Base-by-base conservation (phyloP, 2,888 invertebrate species). In the Hetaerina titia region DNA sequence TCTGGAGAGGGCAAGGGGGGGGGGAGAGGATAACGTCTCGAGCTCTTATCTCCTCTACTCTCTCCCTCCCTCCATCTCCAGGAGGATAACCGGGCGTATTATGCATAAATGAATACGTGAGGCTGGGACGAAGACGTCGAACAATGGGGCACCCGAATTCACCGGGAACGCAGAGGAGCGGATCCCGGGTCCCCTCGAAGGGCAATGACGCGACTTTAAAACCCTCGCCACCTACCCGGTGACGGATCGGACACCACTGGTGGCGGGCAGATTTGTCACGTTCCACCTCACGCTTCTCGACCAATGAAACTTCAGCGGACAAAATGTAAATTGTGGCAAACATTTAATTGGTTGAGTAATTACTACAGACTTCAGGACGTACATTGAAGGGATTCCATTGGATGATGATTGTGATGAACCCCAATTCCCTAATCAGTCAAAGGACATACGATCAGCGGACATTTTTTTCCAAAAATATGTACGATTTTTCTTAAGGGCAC, bases 51-150 rank as follows among this genome's bases (percentile, higher is more conserved):
- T 81, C 31, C 81, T 13, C 81, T 22, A 19, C 69, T n/a, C 69
- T 22, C 69, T n/a, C 69, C n/a, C 69, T 69, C 69, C 69, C 69
- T 19, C 63, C 63, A 11, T 11, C 63, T 63, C 15, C 63, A 63
- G 81, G 81, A 22, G 25, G 31, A 81, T 81, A 81, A 81, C 81
- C 81, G 81, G 81, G 81, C 81, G 81, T 22, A 81, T 81, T 81
- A 25, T 81, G 81, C 81, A 81, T 81, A 81, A 31, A 81, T 81
- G 81, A 81, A 81, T 81, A 81, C 81, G 81, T 81, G 81, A 81
- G 81, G 31, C 7, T 5, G 69, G 22, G 81, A 81, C 4, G 31
- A 19, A 9, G 81, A 11, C 7, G 31, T 25, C 25, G 81, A 81
- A 81, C 81, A 81, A 81, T 81, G 81, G 81, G 7, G 81, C 81